These are phyloP conservation scores for Whitmania pigra DNA, from an alignment of 1,140 invertebrate genomes.

Conservation along the genomic window DNA sequence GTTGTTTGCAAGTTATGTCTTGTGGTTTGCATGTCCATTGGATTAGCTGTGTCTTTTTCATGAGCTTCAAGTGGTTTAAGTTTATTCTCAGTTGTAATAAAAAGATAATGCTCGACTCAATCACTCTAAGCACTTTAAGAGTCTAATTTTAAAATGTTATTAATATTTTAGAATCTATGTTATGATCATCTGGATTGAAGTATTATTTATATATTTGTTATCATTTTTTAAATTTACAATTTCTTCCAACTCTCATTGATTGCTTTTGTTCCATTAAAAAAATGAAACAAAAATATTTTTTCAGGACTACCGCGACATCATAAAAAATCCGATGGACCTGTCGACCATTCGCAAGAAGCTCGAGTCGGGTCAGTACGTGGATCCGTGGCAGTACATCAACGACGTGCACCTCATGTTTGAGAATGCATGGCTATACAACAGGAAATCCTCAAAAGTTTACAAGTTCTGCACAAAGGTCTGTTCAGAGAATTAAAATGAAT, in stretches of 20 bases:
- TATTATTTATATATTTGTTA: too few relatives aligned
- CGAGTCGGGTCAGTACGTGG: conserved; percentile 81
- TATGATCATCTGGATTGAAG: too few relatives aligned
- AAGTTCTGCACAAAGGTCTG: conserved; percentile 91
- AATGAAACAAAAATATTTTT: not conserved
- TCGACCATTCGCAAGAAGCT: conserved; percentile 88
- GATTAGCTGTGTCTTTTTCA: too few relatives aligned
- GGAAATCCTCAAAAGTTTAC: conserved; percentile 93
- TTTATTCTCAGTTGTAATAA: too few relatives aligned
- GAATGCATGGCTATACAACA: conserved; percentile 99
- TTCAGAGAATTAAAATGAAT: not conserved
- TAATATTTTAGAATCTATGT: too few relatives aligned
- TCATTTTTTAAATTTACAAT: too few relatives aligned
- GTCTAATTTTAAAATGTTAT: too few relatives aligned
- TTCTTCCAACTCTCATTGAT: not conserved
- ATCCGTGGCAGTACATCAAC: conserved; percentile 98
- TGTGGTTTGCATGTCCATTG: too few relatives aligned
- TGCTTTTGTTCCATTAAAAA: not conserved
- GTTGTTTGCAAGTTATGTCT: not conserved
- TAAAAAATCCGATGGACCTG: conserved; percentile 95
- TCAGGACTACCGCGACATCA: conserved; percentile 95
- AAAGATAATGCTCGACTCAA: too few relatives aligned
- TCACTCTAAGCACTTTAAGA: too few relatives aligned
- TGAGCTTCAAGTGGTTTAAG: too few relatives aligned
- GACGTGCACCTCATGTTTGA: conserved; percentile 99